These are phyloP conservation scores for Coranthus polyacanthus DNA, from an alignment of 2,797 vertebrate genomes.

Conservation along the genomic window DNA sequence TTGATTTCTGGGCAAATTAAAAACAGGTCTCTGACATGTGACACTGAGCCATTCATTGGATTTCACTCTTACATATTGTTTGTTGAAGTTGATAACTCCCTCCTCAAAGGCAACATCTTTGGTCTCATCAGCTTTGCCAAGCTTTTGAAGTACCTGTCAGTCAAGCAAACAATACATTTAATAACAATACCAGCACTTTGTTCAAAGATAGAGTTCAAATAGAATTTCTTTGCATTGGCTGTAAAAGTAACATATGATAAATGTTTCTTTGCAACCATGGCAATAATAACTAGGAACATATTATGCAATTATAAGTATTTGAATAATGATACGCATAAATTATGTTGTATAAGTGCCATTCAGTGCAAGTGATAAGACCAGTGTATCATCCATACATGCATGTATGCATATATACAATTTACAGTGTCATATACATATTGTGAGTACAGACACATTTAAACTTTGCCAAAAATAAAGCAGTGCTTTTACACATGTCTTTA, in stretches of 20 bases:
- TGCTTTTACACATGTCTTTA: too few relatives aligned
- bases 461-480: too few relatives aligned
- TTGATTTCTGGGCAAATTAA: neutral
- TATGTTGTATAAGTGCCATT: too few relatives aligned
- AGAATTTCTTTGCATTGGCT: neutral
- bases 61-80: constrained; percentile 92
- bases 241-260: neutral
- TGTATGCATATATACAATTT: neutral
- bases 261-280: too few relatives aligned
- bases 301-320: too few relatives aligned
- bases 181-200: too few relatives aligned
- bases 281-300: neutral
- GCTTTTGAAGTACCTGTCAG: constrained; percentile 95
- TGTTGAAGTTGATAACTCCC: constrained; percentile 98
- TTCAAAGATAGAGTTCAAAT: neutral
- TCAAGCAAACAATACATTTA: constrained; percentile 13
- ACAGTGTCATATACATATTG: neutral
- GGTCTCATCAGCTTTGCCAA: constrained; percentile 98
- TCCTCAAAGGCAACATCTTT: constrained; percentile 98
- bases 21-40: neutral
- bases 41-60: neutral
- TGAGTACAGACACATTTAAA: neutral
- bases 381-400: neutral
- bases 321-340: too few relatives aligned
- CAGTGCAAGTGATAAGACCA: neutral